Conservation (phyloP, 2,797 vertebrate genomes). For the Poeciliopsis paucimaculata region DNA sequence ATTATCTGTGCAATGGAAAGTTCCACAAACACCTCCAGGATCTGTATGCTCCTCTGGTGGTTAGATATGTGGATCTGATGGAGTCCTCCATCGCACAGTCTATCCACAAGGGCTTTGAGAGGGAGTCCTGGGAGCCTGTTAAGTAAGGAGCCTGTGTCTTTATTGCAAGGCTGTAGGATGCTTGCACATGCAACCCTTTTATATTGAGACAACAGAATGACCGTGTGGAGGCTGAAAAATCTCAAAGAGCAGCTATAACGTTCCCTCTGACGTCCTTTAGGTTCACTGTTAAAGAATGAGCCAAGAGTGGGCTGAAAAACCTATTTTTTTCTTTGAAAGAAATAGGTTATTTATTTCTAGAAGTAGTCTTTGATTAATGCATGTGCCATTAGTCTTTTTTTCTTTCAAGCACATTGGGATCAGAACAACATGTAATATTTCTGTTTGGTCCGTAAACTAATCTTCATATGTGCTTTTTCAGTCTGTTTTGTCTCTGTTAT, state of each 20-base stretch:
- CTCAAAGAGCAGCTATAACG: constrained; percentile 54
- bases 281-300: constrained; percentile 59
- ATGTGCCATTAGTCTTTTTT: constrained; percentile 45
- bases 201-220: constrained; percentile 56
- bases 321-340: constrained; percentile 57
- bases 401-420: constrained; percentile 57
- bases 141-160: constrained; percentile 96
- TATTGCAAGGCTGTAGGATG: constrained; percentile 60
- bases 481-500: constrained; percentile 69
- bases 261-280: constrained; percentile 60
- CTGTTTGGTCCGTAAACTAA: constrained; percentile 73
- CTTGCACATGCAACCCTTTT: constrained; percentile 62
- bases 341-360: constrained; percentile 63
- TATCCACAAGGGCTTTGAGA: constrained; percentile 99
- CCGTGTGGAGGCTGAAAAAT: constrained; percentile 59
- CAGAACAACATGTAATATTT: constrained; percentile 64
- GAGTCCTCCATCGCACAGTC: constrained; percentile 99
- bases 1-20: constrained; percentile 99
- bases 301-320: constrained; percentile 61
- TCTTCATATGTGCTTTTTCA: constrained; percentile 71
- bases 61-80: constrained; percentile 99
- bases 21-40: constrained; percentile 99
- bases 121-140: constrained; percentile 99
- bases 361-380: constrained; percentile 68
- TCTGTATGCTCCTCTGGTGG: constrained; percentile 99